Base-by-base conservation (phyloP, 2,797 vertebrate genomes). In the Bovichtus diacanthus region DNA sequence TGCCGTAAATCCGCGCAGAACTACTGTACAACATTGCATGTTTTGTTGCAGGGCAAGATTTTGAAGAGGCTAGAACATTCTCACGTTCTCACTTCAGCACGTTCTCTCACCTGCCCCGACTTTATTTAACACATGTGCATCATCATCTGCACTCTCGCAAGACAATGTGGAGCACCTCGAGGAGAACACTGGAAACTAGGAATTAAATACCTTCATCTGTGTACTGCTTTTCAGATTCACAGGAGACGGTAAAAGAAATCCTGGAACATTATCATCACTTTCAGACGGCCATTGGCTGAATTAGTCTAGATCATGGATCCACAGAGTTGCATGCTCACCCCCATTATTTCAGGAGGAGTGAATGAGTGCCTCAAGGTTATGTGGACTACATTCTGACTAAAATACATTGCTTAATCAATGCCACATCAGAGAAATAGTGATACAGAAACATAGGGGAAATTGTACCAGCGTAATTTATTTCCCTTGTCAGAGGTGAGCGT, bases 51-150 rank as follows among this genome's bases (percentile, higher is more conserved):
- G 58, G 43, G 25, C 23, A n/a, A 34, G 11, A 47, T 34, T 31
- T 31, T 21, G 10, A 16, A 38, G n/a, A n/a, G n/a, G n/a, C n/a
- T n/a, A n/a, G n/a, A n/a, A n/a, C n/a, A n/a, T n/a, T n/a, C n/a
- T n/a, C n/a, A n/a, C n/a, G n/a, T n/a, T n/a, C 16, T 61, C 34
- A 27, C 2, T 44, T 46, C 7, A 19, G 43, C 38, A 2, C 58
- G 25, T 51, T 59, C 50, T 74, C 61, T 59, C 27, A 44, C 50
- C 49, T 53, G 41, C 60, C n/a, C 21, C 41, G 18, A 49, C 44
- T 53, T 19, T 16, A 47, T 75, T 80, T 80, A 46, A 71, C 23
- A 50, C n/a, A 13, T 72, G 75, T 81, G 38, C 67, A 69, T 72
- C 43, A 75, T 73, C 58, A 23, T 66, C 9, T 50, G 50, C 23